Percentiles rank a stretch among this genome's conserved stretches.
Conservation (phyloP, 2,888 invertebrate species). For the Listrodromus nycthemerus region DNA sequence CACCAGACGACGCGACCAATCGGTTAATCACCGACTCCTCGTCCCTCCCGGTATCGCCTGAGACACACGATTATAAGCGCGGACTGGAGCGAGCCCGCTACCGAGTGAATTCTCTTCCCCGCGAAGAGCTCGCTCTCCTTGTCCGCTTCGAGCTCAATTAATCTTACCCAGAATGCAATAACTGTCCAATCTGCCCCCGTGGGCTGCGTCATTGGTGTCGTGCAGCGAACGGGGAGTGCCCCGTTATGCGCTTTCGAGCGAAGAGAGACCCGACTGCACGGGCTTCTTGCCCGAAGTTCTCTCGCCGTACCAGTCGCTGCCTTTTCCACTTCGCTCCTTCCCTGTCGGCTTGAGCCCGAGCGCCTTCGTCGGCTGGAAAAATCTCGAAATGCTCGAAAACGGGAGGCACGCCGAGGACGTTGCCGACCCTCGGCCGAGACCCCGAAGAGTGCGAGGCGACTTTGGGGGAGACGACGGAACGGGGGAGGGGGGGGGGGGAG, state of each 20-base stretch:
- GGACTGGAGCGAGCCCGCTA: slow-evolving; percentile 63
- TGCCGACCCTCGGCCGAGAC: slow-evolving; percentile 18
- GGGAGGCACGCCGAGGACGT: slow-evolving; percentile 37
- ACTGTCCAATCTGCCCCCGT: slow-evolving; percentile 83
- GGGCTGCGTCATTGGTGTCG: slow-evolving; percentile 79
- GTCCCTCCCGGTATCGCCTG: slow-evolving; percentile 74
- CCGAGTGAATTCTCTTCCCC: slow-evolving; percentile 50
- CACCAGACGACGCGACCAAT: slow-evolving; percentile 72
- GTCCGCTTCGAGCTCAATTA: slow-evolving; percentile 79
- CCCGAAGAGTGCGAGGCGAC: slow-evolving; percentile 19
- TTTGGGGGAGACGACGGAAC: not conserved
- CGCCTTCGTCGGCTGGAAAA: slow-evolving; percentile 65
- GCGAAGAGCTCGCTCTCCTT: slow-evolving; percentile 41
- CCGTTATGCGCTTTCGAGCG: slow-evolving; percentile 53
- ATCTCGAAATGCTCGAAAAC: slow-evolving; percentile 75
- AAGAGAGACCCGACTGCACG: slow-evolving; percentile 4
- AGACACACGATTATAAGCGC: slow-evolving; percentile 71
- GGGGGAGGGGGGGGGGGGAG: slow-evolving; percentile 65
- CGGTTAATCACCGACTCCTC: slow-evolving; percentile 82
- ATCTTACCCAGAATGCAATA: slow-evolving; percentile 85
- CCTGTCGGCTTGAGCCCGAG: slow-evolving; percentile 32
- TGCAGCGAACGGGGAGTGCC: slow-evolving; percentile 61
- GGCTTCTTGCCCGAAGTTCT: not conserved
- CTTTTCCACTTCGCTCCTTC: not conserved
- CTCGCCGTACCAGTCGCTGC: not conserved